Conservation (phyloP, 2,113 vertebrate species). For the Melozone crissalis region DNA sequence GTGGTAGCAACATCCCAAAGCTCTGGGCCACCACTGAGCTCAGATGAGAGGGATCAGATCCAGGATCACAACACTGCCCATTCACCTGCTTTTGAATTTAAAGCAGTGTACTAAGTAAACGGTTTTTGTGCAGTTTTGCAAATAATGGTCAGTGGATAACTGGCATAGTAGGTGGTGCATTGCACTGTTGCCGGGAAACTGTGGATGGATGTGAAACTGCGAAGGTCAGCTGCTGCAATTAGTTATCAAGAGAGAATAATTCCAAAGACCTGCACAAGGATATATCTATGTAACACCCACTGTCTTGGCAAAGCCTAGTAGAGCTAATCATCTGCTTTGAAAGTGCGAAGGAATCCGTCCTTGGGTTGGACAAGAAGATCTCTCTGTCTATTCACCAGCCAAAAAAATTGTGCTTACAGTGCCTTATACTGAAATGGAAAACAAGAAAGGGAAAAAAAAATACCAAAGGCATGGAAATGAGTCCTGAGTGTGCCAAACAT, state of each 20-base stretch:
- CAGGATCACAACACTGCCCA: neutral
- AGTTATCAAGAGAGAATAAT: neutral
- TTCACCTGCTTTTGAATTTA: neutral
- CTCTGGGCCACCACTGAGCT: neutral
- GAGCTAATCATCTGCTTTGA: conserved; percentile 27
- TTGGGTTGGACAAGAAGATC: neutral
- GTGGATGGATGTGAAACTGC: neutral
- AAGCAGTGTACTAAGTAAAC: neutral
- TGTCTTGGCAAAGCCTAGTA: neutral
- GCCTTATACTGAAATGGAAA: neutral
- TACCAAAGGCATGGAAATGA: neutral
- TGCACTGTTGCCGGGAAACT: neutral
- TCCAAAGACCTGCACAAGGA: neutral
- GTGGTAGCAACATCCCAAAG: neutral
- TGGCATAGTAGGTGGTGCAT: neutral
- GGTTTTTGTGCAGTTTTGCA: neutral
- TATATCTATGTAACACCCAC: neutral
- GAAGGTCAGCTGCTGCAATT: neutral
- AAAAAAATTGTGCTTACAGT: neutral
- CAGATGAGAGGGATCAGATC: neutral
- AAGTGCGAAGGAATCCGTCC: accelerated
- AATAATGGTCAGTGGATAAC: neutral
- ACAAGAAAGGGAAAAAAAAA: neutral
- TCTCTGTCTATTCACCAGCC: neutral
- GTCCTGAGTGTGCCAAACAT: neutral